Evolutionary conservation across 30 jellyfish, hydroid and myxozoan genomes (phyloP).

Genomic region (Turritopsis dohrnii): DNA sequence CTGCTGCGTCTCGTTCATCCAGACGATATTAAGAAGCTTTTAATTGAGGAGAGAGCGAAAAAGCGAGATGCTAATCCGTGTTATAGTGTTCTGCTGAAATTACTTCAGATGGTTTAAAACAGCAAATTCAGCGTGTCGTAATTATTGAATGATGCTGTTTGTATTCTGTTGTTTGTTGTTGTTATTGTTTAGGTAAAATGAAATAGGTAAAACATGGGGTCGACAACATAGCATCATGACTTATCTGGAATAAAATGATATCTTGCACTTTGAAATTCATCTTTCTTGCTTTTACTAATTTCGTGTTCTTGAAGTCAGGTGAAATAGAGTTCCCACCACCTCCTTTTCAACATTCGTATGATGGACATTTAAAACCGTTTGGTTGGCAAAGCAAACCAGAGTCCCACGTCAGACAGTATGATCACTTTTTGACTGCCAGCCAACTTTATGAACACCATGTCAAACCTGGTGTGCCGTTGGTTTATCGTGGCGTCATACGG

Average conservation of each 20-base stretch:
- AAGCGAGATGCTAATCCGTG: too few species aligned
- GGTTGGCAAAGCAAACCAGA: constrained; percentile 77
- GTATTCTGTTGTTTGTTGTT: neutral
- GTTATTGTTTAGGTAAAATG: neutral
- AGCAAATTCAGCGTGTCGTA: too few species aligned
- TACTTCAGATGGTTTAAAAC: too few species aligned
- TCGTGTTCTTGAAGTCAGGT: neutral
- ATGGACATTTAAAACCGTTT: constrained; percentile 66
- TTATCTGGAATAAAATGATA: neutral
- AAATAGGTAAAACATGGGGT: neutral
- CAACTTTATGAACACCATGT: constrained; percentile 62
- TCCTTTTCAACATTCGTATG: constrained; percentile 28
- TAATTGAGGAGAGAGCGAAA: too few species aligned
- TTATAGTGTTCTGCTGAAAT: too few species aligned
- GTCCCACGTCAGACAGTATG: constrained; percentile 70
- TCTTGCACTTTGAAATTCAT: neutral
- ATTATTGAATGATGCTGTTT: too few species aligned
- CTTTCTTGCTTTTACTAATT: neutral
- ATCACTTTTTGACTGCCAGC: constrained; percentile 38
- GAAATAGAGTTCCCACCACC: constrained; percentile 26
- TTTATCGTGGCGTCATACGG: constrained; percentile 42
- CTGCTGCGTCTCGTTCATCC: too few species aligned
- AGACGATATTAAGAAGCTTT: too few species aligned
- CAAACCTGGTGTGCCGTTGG: constrained; percentile 53
- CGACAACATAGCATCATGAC: too few species aligned